These are phyloP conservation scores for Manis pentadactyla DNA, from an alignment of 2,797 vertebrate species.

Conservation along the genomic window DNA sequence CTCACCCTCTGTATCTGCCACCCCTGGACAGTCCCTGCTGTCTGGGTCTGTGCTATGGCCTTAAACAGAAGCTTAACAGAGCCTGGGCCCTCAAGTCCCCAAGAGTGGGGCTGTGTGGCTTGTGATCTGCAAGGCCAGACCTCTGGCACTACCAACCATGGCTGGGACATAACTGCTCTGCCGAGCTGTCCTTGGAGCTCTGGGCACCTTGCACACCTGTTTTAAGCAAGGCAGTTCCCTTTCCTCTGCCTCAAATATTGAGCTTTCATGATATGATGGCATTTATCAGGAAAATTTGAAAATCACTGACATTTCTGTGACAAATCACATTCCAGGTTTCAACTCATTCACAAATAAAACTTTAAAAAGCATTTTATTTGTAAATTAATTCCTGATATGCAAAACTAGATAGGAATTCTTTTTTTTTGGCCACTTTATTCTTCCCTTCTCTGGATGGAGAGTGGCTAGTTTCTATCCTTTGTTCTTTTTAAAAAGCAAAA, in stretches of 20 bases:
- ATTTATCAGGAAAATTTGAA: background rate
- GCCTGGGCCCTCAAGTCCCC: background rate
- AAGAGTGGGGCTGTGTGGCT: background rate
- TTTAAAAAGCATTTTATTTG: background rate
- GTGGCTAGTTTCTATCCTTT: background rate
- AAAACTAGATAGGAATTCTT: background rate
- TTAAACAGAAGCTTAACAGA: background rate
- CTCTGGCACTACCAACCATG: background rate
- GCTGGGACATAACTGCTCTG: background rate
- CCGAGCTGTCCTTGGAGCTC: background rate
- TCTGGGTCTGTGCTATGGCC: background rate
- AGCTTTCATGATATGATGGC: background rate
- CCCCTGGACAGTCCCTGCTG: background rate
- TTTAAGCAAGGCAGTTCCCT: background rate
- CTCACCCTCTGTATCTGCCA: background rate
- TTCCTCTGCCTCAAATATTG: background rate
- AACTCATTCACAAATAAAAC: background rate
- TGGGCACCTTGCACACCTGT: background rate
- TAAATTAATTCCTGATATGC: background rate
- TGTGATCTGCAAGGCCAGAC: background rate
- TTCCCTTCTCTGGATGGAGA: background rate
- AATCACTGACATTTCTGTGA: background rate
- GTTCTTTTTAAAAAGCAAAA: background rate
- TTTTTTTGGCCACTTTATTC: background rate
- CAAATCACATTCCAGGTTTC: background rate